A percentile compares a stretch with the other conserved stretches of the same genome.
Conservation (phyloP, 2,888 invertebrate genomes). For the Phytoseiulus persimilis region DNA sequence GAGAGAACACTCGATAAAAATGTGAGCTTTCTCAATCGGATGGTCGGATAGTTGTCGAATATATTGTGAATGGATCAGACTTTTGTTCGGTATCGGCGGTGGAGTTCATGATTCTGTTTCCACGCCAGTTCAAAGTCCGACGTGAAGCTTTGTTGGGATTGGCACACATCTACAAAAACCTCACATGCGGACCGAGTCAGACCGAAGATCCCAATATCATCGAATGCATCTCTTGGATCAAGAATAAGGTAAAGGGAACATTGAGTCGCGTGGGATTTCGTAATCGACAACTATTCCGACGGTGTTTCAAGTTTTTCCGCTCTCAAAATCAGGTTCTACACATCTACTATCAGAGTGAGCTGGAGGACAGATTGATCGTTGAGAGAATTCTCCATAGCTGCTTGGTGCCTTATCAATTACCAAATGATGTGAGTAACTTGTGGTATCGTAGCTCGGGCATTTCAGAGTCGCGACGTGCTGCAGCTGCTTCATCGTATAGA, state of each 20-base stretch:
- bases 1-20: slow-evolving; percentile 91
- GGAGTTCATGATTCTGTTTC: too few relatives aligned
- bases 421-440: not conserved
- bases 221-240: slow-evolving; percentile 87
- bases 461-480: too few relatives aligned
- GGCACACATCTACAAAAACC: slow-evolving; percentile 81
- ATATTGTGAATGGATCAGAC: too few relatives aligned
- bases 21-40: slow-evolving; percentile 49
- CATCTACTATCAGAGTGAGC: slow-evolving; percentile 69
- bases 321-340: slow-evolving; percentile 78
- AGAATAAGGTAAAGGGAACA: slow-evolving; percentile 61
- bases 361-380: slow-evolving; percentile 75
- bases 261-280: not conserved
- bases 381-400: slow-evolving; percentile 87
- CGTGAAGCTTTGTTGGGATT: slow-evolving; percentile 90
- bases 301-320: too few relatives aligned
- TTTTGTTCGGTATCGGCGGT: too few relatives aligned
- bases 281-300: too few relatives aligned
- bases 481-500: too few relatives aligned
- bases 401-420: slow-evolving; percentile 79
- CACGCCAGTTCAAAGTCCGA: slow-evolving; percentile 72
- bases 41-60: too few relatives aligned
- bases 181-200: slow-evolving; percentile 65
- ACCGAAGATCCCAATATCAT: slow-evolving; percentile 64
- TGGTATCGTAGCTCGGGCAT: too few relatives aligned